Base-by-base conservation (phyloP, 2,113 vertebrate species). In the Esox niger region DNA sequence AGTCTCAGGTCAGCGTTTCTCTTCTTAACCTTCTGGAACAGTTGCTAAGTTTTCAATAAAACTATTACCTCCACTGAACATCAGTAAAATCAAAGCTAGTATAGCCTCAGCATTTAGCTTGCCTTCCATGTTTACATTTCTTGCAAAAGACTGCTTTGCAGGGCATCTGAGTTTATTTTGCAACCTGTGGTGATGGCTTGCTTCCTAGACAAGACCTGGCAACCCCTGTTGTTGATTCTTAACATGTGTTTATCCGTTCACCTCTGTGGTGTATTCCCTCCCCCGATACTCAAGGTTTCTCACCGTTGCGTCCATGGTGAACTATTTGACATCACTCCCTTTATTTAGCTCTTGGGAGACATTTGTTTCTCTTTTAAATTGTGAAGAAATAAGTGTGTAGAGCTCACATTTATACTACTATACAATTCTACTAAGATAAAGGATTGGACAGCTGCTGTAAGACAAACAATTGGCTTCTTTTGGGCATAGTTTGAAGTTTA, bases 161-260 rank as follows among this genome's bases (percentile, higher is more conserved):
- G 87, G 88, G 85, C 87, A 90, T 89, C 85, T 82, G 82, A 83
- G 89, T 91, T 90, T 90, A 86, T 90, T 91, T 90, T 89, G 88
- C 87, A 90, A 88, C 89, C 85, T 88, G 89, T 86, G 89, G 90
- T 86, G 90, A 89, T 91, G 90, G 90, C 90, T 85, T 67, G 80
- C 84, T 88, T 90, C 87, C 89, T 88, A 83, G 87, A 88, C 77
- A 23, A 87, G 86, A 88, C 79, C 83, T 87, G 89, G 88, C 88
- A 87, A 79, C 84, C 62, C 73, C 82, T 76, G 70, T 80, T 88
- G 87, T 89, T 91, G 90, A 91, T 89, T 90, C 84, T 76, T 84
- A 90, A 89, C 89, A 88, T 88, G 88, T 90, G 88, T 90, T 89
- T 83, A 87, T 89, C 81, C 79, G 68, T 84, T 90, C 81, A 84